A percentile compares a stretch with the other conserved stretches of the same genome.
These are phyloP conservation scores for Microchirus variegatus DNA, from an alignment of 2,797 vertebrate species.

Conservation along the genomic window DNA sequence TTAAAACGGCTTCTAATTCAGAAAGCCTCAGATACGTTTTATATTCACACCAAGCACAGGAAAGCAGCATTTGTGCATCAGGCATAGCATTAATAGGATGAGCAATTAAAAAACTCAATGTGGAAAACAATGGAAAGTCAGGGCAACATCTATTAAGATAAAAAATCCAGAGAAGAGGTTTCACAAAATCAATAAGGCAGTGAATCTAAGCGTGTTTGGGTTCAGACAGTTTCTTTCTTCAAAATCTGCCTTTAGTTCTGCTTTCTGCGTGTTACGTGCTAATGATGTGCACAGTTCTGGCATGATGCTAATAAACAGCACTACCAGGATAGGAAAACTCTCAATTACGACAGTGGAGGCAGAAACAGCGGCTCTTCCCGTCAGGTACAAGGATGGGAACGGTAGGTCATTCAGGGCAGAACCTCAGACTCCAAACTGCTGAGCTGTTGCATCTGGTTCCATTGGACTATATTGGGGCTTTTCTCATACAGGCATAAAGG, in stretches of 20 bases:
- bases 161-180: slow-evolving; percentile 30
- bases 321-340: slow-evolving; percentile 36
- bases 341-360: slow-evolving; percentile 60
- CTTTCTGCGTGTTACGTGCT: slow-evolving; percentile 46
- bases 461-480: slow-evolving; percentile 49
- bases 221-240: slow-evolving; percentile 39
- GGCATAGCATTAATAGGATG: slow-evolving; percentile 37
- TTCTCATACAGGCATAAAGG: slow-evolving; percentile 45
- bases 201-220: slow-evolving; percentile 36
- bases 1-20: slow-evolving; percentile 40
- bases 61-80: slow-evolving; percentile 28
- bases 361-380: slow-evolving; percentile 27
- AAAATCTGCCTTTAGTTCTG: slow-evolving; percentile 39
- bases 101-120: slow-evolving; percentile 58
- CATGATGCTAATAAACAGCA: slow-evolving; percentile 62
- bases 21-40: slow-evolving; percentile 19
- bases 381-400: slow-evolving; percentile 42
- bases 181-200: slow-evolving; percentile 36
- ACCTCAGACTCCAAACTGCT: slow-evolving; percentile 65
- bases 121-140: slow-evolving; percentile 13
- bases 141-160: slow-evolving; percentile 24
- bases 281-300: slow-evolving; percentile 64
- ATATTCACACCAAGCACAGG: slow-evolving; percentile 36
- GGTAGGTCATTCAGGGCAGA: slow-evolving; percentile 35
- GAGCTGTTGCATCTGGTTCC: slow-evolving; percentile 63